Evolutionary conservation across 2,113 vertebrate genomes (phyloP), one percentile per base, ranked within the genome.

Genomic region (Copsychus sechellarum): DNA sequence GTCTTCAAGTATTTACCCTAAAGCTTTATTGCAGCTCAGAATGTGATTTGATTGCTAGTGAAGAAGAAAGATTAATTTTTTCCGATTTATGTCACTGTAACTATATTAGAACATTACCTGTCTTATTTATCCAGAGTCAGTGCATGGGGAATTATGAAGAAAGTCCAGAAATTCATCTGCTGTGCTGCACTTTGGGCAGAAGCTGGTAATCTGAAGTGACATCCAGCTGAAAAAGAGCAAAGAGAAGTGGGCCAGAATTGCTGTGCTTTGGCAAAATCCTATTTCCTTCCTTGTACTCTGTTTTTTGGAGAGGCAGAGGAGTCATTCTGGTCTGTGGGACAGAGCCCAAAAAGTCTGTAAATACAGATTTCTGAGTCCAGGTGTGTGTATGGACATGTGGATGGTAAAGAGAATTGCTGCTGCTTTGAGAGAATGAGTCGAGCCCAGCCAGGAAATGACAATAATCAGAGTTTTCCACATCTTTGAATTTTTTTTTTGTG

Each of bases 281-380:
- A 0, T 74, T 84, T 78, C 13, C 36, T 25, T 15, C n/a, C 34
- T 81, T 7, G 1, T 25, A 2, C 31, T 48, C 33, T 43, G 40
- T 1, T 28, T 31, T 2, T 18, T 56, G 72, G 25, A 11, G 28
- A 45, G 54, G 23, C 57, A 42, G 42, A 38, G 31, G 26, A n/a
- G 8, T 13, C 12, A 38, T 0, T 2, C 5, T 29, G 24, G 21
- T 16, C 43, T 57, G 66, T 47, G 65, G 50, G 25, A 12, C 31
- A 74, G 65, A 62, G 40, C 58, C 43, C 26, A 43, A 11, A 16
- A n/a, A 2, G 6, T 19, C n/a, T 9, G 0, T 25, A 20, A 12
- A 2, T 6, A 0, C 0, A 0, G 8, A 19, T 48, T 38, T 47
- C 24, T 71, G n/a, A 3, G 1, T 6, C 5, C 8, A 1, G 3